phyloP scores from a whole-genome alignment of 1,140 invertebrate genomes.

The Pachyrhynchus sulphureomaculatus region DNA sequence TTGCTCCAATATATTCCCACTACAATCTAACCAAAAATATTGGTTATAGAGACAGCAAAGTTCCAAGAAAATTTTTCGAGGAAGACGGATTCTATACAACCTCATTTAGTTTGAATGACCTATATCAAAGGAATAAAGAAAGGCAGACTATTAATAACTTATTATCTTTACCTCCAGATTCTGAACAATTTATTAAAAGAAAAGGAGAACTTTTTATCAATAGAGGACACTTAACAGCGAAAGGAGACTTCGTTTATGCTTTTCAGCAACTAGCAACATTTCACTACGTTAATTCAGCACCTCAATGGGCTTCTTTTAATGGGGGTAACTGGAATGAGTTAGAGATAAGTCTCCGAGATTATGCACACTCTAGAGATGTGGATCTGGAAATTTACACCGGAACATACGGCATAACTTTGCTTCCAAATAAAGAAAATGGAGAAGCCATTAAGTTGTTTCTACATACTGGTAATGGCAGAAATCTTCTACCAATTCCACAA shows the following conservation, averaged over 20 bases:
- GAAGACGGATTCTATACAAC: constrained; percentile 44
- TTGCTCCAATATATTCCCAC: constrained; percentile 39
- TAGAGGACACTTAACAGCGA: constrained; percentile 67
- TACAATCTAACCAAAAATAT: constrained; percentile 43
- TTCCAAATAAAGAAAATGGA: constrained; percentile 42
- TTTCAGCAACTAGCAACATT: constrained; percentile 65
- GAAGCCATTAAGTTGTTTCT: constrained; percentile 3
- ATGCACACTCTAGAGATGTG: constrained; percentile 34
- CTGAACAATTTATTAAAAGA: constrained; percentile 39
- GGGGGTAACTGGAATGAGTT: constrained; percentile 57
- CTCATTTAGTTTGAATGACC: constrained; percentile 31
- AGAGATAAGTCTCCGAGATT: constrained; percentile 53
- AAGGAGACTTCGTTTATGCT: constrained; percentile 64
- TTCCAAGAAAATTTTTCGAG: constrained; percentile 45
- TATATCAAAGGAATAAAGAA: constrained; percentile 44
- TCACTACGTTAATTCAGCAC: constrained; percentile 57
- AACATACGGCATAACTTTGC: constrained; percentile 55
- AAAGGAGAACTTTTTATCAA: constrained; percentile 61
- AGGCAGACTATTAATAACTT: constrained; percentile 39
- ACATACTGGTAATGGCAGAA: constrained; percentile 31
- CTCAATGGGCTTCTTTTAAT: constrained; percentile 62
- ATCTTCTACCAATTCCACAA: constrained; percentile 57
- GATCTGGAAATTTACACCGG: constrained; percentile 60
- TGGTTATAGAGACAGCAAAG: constrained; percentile 37
- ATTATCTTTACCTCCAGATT: constrained; percentile 43